Base-by-base conservation (phyloP, 1,140 invertebrate species). In the Drosophila mojavensis region DNA sequence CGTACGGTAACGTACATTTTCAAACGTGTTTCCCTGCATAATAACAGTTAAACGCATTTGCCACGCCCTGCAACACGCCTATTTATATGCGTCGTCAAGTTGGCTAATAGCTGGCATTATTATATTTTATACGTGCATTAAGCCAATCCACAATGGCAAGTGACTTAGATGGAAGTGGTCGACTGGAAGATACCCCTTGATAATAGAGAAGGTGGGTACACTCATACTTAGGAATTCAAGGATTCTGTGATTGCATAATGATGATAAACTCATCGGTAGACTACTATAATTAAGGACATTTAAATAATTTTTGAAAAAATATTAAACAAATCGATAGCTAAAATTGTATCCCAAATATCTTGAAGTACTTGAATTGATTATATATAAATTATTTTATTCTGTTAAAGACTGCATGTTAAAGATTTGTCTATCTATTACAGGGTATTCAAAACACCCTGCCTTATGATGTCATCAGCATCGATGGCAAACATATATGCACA, bases 121-220 rank as follows among this genome's bases (percentile, higher is more conserved):
- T 75, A 71, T 56, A 75, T 71, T 75, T 71, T 24, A 75, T 71
- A 65, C 60, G 61, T 71, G 73, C 68, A 75, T 65, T 75, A 71
- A 63, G 61, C 48, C 36, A 39, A 45, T 45, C 51, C 51, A 43
- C 20, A 11, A 43, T 28, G 7, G 55, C 5, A 58, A 20, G 43
- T 47, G n/a, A 47, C 5, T 17, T 15, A 9, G 53, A 0, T 5
- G 6, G 10, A 26, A 36, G 0, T 17, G 30, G 11, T 17, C 9
- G 53, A 55, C 53, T 17, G 1, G 4, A 4, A 36, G 28, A 54
- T 54, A 36, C 53, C 53, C 3, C 11, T n/a, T 17, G 15, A 39
- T 1, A 36, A 36, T 36, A 0, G 33, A 36, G 9, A 7, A 36
- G 2, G 33, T 3, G 17, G 17, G 17, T 17, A 17, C 17, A 17